A percentile compares a stretch with the other conserved stretches of the same genome.
phyloP scores from a whole-genome alignment of 1,140 invertebrate genomes.

The Drosophila melanica region DNA sequence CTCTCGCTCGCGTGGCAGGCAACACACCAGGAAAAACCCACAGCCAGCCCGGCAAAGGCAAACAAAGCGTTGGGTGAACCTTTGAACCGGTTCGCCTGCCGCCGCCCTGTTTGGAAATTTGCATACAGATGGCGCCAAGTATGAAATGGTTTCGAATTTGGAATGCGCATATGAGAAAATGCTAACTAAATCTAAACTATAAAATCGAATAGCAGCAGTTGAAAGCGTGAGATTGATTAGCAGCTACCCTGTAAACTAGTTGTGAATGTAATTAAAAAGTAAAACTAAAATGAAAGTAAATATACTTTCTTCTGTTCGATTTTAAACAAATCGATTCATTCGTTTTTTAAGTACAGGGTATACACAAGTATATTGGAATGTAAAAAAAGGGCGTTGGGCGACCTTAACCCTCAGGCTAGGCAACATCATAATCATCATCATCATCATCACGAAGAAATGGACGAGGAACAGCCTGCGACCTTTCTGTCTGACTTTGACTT shows the following conservation, averaged over 20 bases:
- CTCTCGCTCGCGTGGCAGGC: conserved; percentile 54
- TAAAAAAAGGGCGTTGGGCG: conserved; percentile 12
- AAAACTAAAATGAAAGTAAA: too few species aligned
- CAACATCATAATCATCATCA: conserved; percentile 6
- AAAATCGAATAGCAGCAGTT: conserved; percentile 31
- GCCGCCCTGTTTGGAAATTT: conserved; percentile 36
- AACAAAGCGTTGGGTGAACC: conserved; percentile 3
- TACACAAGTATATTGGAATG: conserved; percentile 7
- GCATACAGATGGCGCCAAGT: conserved; percentile 57
- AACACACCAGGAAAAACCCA: conserved; percentile 2
- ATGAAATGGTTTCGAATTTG: conserved; percentile 18
- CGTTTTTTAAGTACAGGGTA: not conserved
- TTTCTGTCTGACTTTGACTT: conserved; percentile 30
- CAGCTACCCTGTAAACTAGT: not conserved
- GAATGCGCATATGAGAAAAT: conserved; percentile 28
- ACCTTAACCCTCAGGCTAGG: conserved; percentile 36
- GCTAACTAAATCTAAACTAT: conserved; percentile 33
- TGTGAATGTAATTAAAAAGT: not conserved
- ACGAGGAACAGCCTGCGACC: conserved; percentile 13
- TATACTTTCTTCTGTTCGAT: too few species aligned
- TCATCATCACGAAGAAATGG: not conserved
- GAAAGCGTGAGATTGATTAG: not conserved
- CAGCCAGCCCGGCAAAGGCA: not conserved
- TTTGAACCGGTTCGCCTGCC: not conserved
- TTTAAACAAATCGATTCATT: not conserved